Percentiles rank a stretch among this genome's conserved stretches.
These are phyloP conservation scores for Megathymus violae DNA, from an alignment of 1,140 invertebrate species.

Conservation along the genomic window DNA sequence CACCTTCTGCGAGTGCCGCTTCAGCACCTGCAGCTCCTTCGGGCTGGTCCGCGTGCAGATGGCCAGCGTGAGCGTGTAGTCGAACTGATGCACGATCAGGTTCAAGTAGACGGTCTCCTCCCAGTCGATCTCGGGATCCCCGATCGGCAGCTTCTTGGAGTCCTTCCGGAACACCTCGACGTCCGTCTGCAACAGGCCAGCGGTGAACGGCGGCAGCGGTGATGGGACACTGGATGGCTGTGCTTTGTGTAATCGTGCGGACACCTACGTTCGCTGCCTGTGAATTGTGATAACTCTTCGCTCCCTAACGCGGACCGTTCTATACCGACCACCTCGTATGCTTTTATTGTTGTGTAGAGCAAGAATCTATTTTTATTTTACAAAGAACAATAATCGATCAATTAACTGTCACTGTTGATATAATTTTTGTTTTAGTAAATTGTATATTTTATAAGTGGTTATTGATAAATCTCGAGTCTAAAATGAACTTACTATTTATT, in stretches of 20 bases:
- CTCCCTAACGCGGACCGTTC: constrained; percentile 46
- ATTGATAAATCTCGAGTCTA: constrained; percentile 71
- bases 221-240: constrained; percentile 35
- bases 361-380: constrained; percentile 61
- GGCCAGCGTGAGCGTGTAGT: constrained; percentile 98
- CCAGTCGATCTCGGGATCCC: constrained; percentile 98
- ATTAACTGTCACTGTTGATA: constrained; percentile 64
- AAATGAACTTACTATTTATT: constrained; percentile 72
- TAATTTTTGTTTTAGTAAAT: constrained; percentile 73
- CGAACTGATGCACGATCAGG: constrained; percentile 98
- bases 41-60: constrained; percentile 98
- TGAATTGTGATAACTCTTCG: constrained; percentile 57
- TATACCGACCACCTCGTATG: constrained; percentile 55
- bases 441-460: constrained; percentile 80
- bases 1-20: constrained; percentile 94
- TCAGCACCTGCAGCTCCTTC: constrained; percentile 96
- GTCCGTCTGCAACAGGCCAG: constrained; percentile 87
- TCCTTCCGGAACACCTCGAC: constrained; percentile 98
- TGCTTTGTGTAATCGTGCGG: constrained; percentile 38
- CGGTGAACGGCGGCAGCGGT: constrained; percentile 32
- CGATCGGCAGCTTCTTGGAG: constrained; percentile 97
- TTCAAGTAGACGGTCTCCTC: constrained; percentile 99
- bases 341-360: constrained; percentile 71
- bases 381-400: constrained; percentile 62
- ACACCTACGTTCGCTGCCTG: constrained; percentile 32